These are phyloP conservation scores for Pinna nobilis DNA, from an alignment of 1,140 invertebrate genomes.

Conservation along the genomic window DNA sequence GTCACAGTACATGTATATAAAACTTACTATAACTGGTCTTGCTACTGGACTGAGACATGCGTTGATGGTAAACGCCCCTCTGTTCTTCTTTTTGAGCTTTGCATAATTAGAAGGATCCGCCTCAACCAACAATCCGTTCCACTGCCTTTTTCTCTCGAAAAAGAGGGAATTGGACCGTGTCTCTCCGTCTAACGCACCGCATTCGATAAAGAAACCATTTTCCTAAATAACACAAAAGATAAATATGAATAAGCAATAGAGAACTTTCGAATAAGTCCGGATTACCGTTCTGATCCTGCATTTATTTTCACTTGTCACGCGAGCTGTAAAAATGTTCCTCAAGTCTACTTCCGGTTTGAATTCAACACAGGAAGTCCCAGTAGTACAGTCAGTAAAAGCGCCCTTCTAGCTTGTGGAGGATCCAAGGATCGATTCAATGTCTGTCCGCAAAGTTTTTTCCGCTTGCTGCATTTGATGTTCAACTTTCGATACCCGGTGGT, in stretches of 20 bases:
- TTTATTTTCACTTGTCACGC: not conserved
- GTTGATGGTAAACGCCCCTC: conserved; percentile 33
- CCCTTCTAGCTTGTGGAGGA: too few species aligned
- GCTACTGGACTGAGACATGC: conserved; percentile 32
- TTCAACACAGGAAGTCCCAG: too few species aligned
- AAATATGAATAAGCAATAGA: not conserved
- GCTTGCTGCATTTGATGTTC: too few species aligned
- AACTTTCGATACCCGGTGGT: too few species aligned
- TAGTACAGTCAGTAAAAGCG: too few species aligned
- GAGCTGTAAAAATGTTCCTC: not conserved
- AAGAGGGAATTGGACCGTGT: conserved; percentile 80
- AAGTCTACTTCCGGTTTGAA: too few species aligned
- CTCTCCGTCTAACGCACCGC: conserved; percentile 78
- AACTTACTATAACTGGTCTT: conserved; percentile 26
- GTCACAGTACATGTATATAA: not conserved
- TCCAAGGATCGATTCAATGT: too few species aligned
- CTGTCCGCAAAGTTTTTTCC: too few species aligned
- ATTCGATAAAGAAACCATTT: conserved; percentile 79
- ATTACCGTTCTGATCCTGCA: too few species aligned
- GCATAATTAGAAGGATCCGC: conserved; percentile 81
- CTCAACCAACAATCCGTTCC: conserved; percentile 85
- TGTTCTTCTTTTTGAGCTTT: conserved; percentile 58
- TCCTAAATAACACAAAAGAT: conserved; percentile 9
- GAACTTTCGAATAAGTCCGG: not conserved
- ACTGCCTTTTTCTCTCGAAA: conserved; percentile 82